These are phyloP conservation scores for Ciconia stormi DNA, from an alignment of 2,113 vertebrate genomes.

Conservation along the genomic window DNA sequence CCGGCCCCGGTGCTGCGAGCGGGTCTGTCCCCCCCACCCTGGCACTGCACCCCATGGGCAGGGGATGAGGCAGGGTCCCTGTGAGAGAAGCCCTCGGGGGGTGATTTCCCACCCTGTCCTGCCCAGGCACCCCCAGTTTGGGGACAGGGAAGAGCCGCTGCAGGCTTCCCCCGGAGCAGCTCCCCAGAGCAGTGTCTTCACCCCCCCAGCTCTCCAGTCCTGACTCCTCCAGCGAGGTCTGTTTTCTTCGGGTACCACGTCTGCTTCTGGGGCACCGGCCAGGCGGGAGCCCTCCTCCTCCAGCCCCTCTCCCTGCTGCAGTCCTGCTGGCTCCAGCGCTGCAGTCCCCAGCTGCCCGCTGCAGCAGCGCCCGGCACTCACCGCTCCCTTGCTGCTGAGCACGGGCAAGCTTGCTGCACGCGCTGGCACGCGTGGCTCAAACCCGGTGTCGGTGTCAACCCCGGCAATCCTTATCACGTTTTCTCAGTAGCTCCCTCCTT, in stretches of 20 bases:
- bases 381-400: not conserved
- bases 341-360: not conserved
- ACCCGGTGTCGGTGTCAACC: not conserved
- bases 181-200: not conserved
- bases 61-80: not conserved
- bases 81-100: not conserved
- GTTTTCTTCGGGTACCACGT: fast-evolving
- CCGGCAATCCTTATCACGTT: slow-evolving; percentile 36
- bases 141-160: not conserved
- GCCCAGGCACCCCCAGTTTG: not conserved
- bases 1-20: not conserved
- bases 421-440: not conserved
- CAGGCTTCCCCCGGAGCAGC: not conserved
- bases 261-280: not conserved
- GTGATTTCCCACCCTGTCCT: not conserved
- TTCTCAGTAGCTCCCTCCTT: slow-evolving; percentile 41
- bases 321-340: not conserved
- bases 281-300: not conserved
- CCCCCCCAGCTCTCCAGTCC: not conserved
- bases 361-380: not conserved
- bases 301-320: not conserved
- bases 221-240: not conserved
- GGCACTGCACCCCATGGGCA: not conserved
- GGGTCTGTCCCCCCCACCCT: fast-evolving
- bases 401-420: not conserved